Percentiles rank a stretch among this genome's conserved stretches.
These are phyloP conservation scores for Lipophrys pholis DNA, from an alignment of 2,113 vertebrate species.

Conservation along the genomic window DNA sequence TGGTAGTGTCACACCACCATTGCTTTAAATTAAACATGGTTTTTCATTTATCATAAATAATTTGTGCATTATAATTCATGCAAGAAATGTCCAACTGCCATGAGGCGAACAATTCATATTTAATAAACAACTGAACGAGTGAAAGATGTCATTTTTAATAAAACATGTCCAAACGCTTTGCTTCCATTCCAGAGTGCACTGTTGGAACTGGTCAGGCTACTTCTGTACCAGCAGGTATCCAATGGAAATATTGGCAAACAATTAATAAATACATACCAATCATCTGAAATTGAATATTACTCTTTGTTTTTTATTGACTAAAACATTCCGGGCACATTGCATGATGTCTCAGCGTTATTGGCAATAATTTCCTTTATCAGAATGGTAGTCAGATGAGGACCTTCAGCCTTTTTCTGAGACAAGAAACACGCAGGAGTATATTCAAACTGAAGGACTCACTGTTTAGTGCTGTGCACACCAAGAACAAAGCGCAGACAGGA, in stretches of 20 bases:
- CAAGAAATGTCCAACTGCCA: slow-evolving; percentile 77
- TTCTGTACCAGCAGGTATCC: slow-evolving; percentile 1
- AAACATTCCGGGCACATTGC: too few relatives aligned
- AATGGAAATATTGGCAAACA: neutral
- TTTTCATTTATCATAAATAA: slow-evolving; percentile 73
- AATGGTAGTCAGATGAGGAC: too few relatives aligned
- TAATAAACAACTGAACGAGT: slow-evolving; percentile 69
- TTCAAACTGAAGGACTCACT: too few relatives aligned
- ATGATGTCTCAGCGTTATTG: too few relatives aligned
- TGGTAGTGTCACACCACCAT: slow-evolving; percentile 32
- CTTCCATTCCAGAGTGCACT: slow-evolving; percentile 15
- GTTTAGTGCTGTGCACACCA: too few relatives aligned
- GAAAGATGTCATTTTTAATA: slow-evolving; percentile 71
- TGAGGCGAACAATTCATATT: slow-evolving; percentile 76
- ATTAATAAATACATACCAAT: neutral
- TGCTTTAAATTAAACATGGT: slow-evolving; percentile 63
- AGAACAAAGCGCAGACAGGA: too few relatives aligned
- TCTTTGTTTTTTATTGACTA: too few relatives aligned
- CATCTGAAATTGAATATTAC: neutral
- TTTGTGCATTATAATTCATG: slow-evolving; percentile 73
- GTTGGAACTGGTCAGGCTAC: slow-evolving; percentile 18
- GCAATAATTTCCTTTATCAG: too few relatives aligned
- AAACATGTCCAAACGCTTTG: slow-evolving; percentile 54
- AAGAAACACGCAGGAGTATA: too few relatives aligned
- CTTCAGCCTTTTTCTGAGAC: too few relatives aligned